Base-by-base conservation (phyloP, 2,888 invertebrate genomes). In the Sphaeridia pumilis region DNA sequence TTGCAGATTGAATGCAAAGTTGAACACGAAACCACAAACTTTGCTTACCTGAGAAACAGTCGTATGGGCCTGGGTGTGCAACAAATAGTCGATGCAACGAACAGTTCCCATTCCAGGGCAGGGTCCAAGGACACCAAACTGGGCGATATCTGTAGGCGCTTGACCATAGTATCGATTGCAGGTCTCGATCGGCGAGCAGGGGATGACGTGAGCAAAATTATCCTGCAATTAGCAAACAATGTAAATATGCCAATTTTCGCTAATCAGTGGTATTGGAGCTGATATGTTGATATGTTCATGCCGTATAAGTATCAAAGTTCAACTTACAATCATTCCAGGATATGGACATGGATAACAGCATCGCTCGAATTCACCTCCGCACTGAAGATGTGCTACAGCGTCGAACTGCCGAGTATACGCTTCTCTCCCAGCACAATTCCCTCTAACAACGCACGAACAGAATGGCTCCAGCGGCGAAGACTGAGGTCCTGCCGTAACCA, bases 81-180 rank as follows among this genome's bases (percentile, higher is more conserved):
- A n/a, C n/a, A n/a, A n/a, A n/a, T n/a, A 14, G 31, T 31, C 14
- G 31, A 31, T 31, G 14, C 31, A 31, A 10, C 31, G 7, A 31
- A 31, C 31, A 31, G 31, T 31, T 31, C 31, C 31, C 10, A 31
- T 7, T 14, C 31, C 31, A 10, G 31, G 52, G 45, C 64, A 64
- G 7, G 61, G 61, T 22, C 58, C 59, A 38, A 64, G 55, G 7
- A 46, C 47, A 12, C 64, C 64, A 47, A 46, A 64, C 38, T 59
- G 52, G 44, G 54, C 43, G 2, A 64, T 41, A 36, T 64, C 64
- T 5, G 58, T 58, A 20, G 62, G 52, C 0, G 28, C 17, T n/a
- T 42, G 47, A 12, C 64, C 64, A 49, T 64, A 64, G 17, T 38
- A 44, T 5, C 53, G 27, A 12, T 25, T 31, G 31, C 64, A 64